Percentiles rank a stretch among this genome's conserved stretches.
Conservation (phyloP, 2,113 vertebrate genomes). For the Mola mola region DNA sequence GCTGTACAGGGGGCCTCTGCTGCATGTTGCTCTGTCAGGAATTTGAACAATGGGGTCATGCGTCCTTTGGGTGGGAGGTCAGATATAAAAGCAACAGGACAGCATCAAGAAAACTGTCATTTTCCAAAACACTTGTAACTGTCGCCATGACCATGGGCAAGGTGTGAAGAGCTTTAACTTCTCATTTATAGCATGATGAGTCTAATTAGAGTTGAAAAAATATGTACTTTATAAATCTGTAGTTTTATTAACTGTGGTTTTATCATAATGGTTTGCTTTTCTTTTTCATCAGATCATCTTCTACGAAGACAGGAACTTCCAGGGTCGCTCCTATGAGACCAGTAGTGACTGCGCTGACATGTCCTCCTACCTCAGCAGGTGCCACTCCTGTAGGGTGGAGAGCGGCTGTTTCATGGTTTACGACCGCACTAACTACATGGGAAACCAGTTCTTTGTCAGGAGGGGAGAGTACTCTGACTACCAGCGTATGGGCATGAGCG, state of each 20-base stretch:
- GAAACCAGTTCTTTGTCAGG: slow-evolving; percentile 77
- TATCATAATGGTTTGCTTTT: background rate
- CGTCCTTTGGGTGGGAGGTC: slow-evolving; percentile 48
- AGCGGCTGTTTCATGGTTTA: slow-evolving; percentile 83
- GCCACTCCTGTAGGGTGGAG: slow-evolving; percentile 79
- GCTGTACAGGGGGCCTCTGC: slow-evolving; percentile 56
- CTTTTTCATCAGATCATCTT: slow-evolving; percentile 73
- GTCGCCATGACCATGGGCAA: slow-evolving; percentile 78
- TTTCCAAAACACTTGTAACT: slow-evolving; percentile 41
- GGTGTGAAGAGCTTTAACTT: slow-evolving; percentile 43
- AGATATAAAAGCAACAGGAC: slow-evolving; percentile 71
- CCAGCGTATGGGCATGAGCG: slow-evolving; percentile 79
- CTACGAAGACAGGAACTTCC: slow-evolving; percentile 82
- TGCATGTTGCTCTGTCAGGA: slow-evolving; percentile 76
- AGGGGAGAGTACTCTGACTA: slow-evolving; percentile 80
- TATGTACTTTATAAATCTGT: background rate
- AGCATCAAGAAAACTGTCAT: slow-evolving; percentile 39
- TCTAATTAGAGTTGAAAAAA: background rate
- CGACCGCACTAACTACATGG: slow-evolving; percentile 75
- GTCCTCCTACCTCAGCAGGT: slow-evolving; percentile 78
- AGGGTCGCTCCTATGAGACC: slow-evolving; percentile 80
- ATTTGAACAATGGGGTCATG: slow-evolving; percentile 74
- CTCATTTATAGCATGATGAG: background rate
- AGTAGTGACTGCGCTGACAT: slow-evolving; percentile 78
- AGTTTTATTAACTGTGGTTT: background rate